phyloP scores from a whole-genome alignment of 2,888 invertebrate genomes.

The Rutpela maculata region DNA sequence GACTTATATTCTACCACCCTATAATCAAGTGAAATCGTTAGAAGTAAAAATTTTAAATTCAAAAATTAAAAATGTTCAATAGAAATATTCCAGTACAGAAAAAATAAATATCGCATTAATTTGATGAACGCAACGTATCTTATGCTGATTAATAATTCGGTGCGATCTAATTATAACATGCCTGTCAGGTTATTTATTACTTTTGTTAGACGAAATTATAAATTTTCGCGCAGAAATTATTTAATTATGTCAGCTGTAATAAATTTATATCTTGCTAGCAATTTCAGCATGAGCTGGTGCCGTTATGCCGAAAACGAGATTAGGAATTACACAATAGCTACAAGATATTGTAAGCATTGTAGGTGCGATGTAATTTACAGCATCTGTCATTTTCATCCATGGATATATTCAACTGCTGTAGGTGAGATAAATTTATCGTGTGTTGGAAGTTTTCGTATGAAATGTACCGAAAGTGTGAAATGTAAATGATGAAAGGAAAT shows the following conservation, averaged over 20 bases:
- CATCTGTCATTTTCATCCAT: neutral
- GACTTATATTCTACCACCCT: no score
- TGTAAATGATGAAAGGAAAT: no score
- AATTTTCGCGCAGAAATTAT: neutral
- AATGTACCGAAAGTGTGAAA: neutral
- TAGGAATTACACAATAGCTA: constrained; percentile 18
- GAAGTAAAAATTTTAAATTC: no score
- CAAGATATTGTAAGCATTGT: constrained; percentile 13
- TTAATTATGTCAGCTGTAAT: neutral
- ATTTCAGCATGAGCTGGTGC: constrained; percentile 11
- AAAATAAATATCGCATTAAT: no score
- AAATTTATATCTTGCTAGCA: constrained; percentile 10
- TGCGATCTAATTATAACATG: no score
- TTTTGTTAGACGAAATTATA: neutral
- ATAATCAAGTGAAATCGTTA: no score
- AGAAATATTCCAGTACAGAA: no score
- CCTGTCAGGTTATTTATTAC: neutral
- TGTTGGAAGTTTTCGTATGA: neutral
- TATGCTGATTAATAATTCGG: no score
- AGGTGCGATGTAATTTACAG: constrained; percentile 19
- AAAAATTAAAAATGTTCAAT: no score
- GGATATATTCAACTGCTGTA: neutral
- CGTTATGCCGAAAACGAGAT: constrained; percentile 14
- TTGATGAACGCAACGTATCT: no score
- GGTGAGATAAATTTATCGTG: constrained; percentile 3